Evolutionary conservation across 2,113 vertebrate genomes (phyloP).

Genomic region (Parotia lawesii): DNA sequence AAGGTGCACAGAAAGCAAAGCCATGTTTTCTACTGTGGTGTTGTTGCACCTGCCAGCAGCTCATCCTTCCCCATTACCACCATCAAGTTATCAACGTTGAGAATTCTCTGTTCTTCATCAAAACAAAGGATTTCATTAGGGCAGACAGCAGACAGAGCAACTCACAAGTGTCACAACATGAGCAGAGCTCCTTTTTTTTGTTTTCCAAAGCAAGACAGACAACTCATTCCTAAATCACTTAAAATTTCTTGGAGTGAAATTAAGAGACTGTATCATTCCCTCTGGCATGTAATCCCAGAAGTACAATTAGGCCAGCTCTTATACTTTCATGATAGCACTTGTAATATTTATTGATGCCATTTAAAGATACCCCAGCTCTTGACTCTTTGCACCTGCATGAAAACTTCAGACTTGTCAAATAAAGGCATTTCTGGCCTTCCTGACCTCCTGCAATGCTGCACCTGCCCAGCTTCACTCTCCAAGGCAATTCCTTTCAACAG

Average conservation of each 20-base stretch:
- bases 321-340: not conserved
- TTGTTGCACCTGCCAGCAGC: not conserved
- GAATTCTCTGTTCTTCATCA: not conserved
- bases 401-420: not conserved
- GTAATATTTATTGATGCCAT: not conserved
- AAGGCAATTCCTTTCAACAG: not conserved
- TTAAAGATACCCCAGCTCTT: not conserved
- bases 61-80: not conserved
- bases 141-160: not conserved
- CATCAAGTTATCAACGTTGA: not conserved
- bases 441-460: not conserved
- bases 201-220: not conserved
- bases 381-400: not conserved
- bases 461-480: not conserved
- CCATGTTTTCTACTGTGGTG: not conserved
- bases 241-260: not conserved
- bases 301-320: not conserved
- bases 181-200: not conserved
- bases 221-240: not conserved
- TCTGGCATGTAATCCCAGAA: not conserved
- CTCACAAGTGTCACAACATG: not conserved
- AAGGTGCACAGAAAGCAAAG: not conserved
- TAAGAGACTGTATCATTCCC: not conserved
- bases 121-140: not conserved
- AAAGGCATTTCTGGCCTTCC: not conserved